A percentile compares a stretch with the other conserved stretches of the same genome.
Evolutionary conservation across 2,888 invertebrate genomes (phyloP).

Genomic region (Ennomos erosarius): DNA sequence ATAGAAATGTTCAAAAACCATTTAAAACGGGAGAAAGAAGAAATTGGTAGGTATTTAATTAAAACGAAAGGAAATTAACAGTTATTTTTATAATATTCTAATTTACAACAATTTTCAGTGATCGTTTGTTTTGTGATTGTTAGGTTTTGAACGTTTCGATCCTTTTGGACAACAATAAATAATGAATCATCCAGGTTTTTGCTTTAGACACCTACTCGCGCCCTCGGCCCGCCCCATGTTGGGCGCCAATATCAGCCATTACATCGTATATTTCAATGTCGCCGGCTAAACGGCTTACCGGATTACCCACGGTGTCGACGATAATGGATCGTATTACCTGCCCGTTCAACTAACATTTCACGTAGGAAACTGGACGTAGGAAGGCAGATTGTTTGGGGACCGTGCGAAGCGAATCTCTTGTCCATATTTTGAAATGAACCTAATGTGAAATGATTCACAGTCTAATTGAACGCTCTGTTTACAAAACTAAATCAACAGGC

Average conservation of each 20-base stretch:
- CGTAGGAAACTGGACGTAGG: slow-evolving; percentile 30
- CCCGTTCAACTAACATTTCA: slow-evolving; percentile 35
- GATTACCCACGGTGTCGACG: slow-evolving; percentile 39
- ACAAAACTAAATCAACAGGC: not conserved
- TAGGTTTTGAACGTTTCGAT: slow-evolving; percentile 7
- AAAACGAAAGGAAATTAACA: slow-evolving; percentile 10
- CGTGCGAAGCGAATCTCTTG: not conserved
- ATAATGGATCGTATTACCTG: slow-evolving; percentile 48
- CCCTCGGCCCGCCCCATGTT: slow-evolving; percentile 30
- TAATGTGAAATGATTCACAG: too few relatives aligned
- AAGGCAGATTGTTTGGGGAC: slow-evolving; percentile 27
- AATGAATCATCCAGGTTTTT: too few relatives aligned
- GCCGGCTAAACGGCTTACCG: slow-evolving; percentile 49
- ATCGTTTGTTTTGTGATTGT: slow-evolving; percentile 8
- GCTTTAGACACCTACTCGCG: too few relatives aligned
- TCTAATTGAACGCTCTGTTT: too few relatives aligned
- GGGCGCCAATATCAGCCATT: slow-evolving; percentile 44
- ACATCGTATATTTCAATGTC: slow-evolving; percentile 48
- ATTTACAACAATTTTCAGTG: slow-evolving; percentile 1
- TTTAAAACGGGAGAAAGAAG: slow-evolving; percentile 13
- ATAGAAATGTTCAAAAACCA: slow-evolving; percentile 8
- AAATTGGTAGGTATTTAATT: slow-evolving; percentile 15
- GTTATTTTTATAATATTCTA: slow-evolving; percentile 8
- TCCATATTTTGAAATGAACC: not conserved
- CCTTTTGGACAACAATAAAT: too few relatives aligned